Percentiles rank a stretch among this genome's conserved stretches.
phyloP scores from a whole-genome alignment of 2,113 vertebrate species.

The Semnornis frantzii region DNA sequence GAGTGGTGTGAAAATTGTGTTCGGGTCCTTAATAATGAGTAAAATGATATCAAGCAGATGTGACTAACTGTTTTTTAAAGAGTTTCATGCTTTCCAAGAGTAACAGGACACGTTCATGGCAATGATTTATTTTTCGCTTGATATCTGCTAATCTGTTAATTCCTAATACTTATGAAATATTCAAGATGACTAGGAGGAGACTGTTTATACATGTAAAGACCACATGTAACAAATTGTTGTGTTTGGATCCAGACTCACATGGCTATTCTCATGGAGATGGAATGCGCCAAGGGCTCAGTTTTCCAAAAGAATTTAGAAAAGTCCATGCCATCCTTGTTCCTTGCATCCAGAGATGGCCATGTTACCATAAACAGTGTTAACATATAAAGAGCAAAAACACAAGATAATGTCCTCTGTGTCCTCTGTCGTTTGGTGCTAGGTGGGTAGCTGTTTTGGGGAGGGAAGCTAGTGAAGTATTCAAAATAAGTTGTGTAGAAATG shows the following conservation, averaged over 20 bases:
- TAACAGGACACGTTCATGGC: background rate
- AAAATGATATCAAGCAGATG: background rate
- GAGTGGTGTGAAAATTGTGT: background rate
- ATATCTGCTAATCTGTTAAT: background rate
- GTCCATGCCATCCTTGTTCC: background rate
- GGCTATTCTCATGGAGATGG: background rate
- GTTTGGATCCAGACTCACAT: background rate
- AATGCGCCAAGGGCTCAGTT: background rate
- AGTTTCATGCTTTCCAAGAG: background rate
- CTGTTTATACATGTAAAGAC: background rate
- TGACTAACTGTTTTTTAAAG: background rate
- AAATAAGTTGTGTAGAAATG: background rate
- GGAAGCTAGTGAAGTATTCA: background rate
- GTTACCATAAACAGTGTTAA: background rate
- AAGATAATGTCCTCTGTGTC: background rate
- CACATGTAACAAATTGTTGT: background rate
- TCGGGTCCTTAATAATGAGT: background rate
- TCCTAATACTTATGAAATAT: background rate
- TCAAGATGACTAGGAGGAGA: background rate
- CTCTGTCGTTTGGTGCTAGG: background rate
- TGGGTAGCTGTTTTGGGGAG: background rate
- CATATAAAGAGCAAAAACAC: background rate
- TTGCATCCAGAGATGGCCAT: background rate
- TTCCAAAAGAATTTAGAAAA: background rate
- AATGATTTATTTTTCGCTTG: conserved; percentile 2